These are phyloP conservation scores for Dynastes hyllus DNA, from an alignment of 2,888 invertebrate species.

Conservation along the genomic window DNA sequence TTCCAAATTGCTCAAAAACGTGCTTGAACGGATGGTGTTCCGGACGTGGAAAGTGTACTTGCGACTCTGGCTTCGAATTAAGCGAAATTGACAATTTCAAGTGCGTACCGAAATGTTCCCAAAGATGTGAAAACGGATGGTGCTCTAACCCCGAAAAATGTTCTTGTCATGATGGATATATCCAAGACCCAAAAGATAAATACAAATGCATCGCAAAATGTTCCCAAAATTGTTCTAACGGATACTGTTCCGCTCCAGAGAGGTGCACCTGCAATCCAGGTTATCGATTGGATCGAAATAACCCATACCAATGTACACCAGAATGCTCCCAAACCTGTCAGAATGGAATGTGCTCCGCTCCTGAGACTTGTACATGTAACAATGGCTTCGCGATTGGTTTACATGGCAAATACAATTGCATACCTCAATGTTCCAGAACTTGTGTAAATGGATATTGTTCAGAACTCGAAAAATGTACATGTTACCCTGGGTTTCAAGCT, in stretches of 20 bases:
- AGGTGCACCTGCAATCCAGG: conserved; percentile 54
- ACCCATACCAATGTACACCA: conserved; percentile 44
- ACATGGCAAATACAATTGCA: conserved; percentile 44
- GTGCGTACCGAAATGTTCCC: conserved; percentile 54
- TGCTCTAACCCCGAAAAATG: conserved; percentile 59
- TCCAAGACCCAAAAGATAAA: conserved; percentile 56
- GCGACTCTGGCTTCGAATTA: conserved; percentile 61
- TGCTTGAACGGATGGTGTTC: conserved; percentile 60
- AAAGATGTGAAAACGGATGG: conserved; percentile 67
- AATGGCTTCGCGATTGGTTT: conserved; percentile 12
- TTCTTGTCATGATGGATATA: conserved; percentile 61
- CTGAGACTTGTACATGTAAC: conserved; percentile 56
- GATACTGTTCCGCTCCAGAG: conserved; percentile 69
- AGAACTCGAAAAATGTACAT: conserved; percentile 34
- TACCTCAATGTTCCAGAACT: conserved; percentile 58
- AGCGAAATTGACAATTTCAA: conserved; percentile 56
- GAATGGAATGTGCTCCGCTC: conserved; percentile 51
- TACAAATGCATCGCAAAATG: conserved; percentile 54
- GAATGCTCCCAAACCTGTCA: conserved; percentile 57
- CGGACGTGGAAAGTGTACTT: conserved; percentile 57
- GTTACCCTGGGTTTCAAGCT: conserved; percentile 29
- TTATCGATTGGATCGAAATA: background rate
- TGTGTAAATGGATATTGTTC: conserved; percentile 64
- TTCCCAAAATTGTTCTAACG: conserved; percentile 66
- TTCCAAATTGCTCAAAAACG: conserved; percentile 55